Conservation (phyloP, 2,797 vertebrate genomes). For the Myripristis jacobus region DNA sequence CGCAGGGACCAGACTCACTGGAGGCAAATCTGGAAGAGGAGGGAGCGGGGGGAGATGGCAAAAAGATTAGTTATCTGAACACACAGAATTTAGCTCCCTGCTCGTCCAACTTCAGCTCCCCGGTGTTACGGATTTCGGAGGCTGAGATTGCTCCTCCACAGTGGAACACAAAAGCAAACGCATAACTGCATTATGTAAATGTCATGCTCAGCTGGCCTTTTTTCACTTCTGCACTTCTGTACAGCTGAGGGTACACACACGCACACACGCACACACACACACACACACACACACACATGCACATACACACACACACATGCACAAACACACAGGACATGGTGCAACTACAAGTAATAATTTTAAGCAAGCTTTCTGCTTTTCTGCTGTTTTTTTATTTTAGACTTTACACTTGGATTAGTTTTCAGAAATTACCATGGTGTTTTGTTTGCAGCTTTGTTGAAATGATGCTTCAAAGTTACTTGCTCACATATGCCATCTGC, state of each 20-base stretch:
- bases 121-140: constrained; percentile 80
- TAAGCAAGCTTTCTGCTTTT: not conserved
- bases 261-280: not conserved
- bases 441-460: constrained; percentile 49
- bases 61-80: constrained; percentile 62
- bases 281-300: too few species aligned
- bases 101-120: constrained; percentile 81
- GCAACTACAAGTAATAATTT: constrained; percentile 1
- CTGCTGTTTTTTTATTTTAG: too few species aligned
- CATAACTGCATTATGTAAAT: not conserved
- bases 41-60: constrained; percentile 14
- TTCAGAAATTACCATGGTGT: constrained; percentile 12
- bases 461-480: constrained; percentile 7
- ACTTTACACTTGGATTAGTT: not conserved
- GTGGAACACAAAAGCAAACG: constrained; percentile 16
- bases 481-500: constrained; percentile 69
- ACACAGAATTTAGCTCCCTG: constrained; percentile 57
- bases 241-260: not conserved
- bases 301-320: too few species aligned
- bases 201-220: not conserved
- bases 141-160: constrained; percentile 34
- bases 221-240: not conserved
- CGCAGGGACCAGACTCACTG: constrained; percentile 55
- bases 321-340: not conserved
- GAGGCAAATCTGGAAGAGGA: constrained; percentile 52